Base-by-base conservation (phyloP, 2,113 vertebrate genomes). In the Crotalus horridus region DNA sequence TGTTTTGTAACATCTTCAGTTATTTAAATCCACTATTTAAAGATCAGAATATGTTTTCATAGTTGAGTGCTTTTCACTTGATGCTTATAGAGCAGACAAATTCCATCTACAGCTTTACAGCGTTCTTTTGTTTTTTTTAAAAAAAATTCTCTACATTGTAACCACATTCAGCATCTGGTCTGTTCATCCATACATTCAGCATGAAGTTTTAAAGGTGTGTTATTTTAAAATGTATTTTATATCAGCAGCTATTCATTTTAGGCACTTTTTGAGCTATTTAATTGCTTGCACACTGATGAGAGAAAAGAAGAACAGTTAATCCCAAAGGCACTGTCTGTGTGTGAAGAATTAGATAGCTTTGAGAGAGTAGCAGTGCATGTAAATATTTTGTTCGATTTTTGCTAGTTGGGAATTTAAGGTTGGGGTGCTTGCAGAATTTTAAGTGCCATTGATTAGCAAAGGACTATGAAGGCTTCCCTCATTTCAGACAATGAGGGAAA, bases 321-420 rank as follows among this genome's bases (percentile, higher is more conserved):
- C 33, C 89, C 89, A 93, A 91, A 91, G 48, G 15, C 24, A 56
- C 23, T 91, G 81, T 87, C 33, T 69, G 89, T 93, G 89, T 93
- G 85, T 74, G 85, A 93, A 88, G 85, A 53, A 88, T 91, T 91
- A 74, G 48, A 39, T 93, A 54, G 85, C 85, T 93, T 86, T 81
- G 23, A 61, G 46, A 93, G 69, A 9, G 20, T 53, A 90, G 88
- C n/a, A 48, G 46, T 87, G 81, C 88, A 93, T 93, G 69, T 58
- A 87, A 81, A 86, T 90, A 90, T 90, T 93, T 90, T 90, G 81
- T 93, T 93, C 56, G 88, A 86, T 90, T 90, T 93, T 93, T 90
- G 92, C 92, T 86, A 86, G 29, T 85, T 93, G 92, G 88, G n/a
- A 93, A 87, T 93, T 86, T 86, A 90, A 90, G 53, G 88, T 87